A percentile compares a stretch with the other conserved stretches of the same genome.
Conservation (phyloP, 2,888 invertebrate genomes). For the Campaea margaritaria region DNA sequence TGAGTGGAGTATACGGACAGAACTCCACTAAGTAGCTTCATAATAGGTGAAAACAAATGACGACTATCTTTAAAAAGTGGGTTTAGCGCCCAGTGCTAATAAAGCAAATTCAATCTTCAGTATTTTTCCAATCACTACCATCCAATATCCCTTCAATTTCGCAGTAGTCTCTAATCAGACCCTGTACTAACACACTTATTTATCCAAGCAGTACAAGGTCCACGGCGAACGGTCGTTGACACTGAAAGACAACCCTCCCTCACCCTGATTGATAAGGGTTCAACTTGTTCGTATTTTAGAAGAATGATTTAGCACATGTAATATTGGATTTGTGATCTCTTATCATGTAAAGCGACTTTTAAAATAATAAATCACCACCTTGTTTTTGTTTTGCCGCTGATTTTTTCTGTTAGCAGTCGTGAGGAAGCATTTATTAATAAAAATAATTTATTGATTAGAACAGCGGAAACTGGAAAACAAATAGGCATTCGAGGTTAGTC, state of each 20-base stretch:
- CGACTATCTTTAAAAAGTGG: too few species aligned
- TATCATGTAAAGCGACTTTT: background rate
- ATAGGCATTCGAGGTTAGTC: too few species aligned
- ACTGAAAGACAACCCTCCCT: conserved; percentile 25
- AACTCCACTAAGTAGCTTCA: too few species aligned
- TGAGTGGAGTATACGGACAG: too few species aligned
- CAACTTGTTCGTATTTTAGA: conserved; percentile 33
- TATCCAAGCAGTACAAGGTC: conserved; percentile 29
- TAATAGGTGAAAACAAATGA: too few species aligned
- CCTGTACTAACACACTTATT: conserved; percentile 10
- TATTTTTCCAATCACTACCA: background rate
- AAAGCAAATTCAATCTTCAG: too few species aligned
- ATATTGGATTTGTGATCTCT: conserved; percentile 15
- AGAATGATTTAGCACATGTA: conserved; percentile 11
- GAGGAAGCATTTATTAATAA: too few species aligned
- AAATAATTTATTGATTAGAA: too few species aligned
- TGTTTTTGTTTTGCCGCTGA: too few species aligned
- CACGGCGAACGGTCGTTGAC: conserved; percentile 33
- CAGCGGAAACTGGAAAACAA: too few species aligned
- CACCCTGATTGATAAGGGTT: conserved; percentile 42
- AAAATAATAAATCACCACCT: background rate
- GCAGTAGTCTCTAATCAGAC: background rate
- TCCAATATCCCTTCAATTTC: background rate
- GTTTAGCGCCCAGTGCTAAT: too few species aligned
- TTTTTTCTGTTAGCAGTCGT: too few species aligned